phyloP scores from a whole-genome alignment of 2,888 invertebrate genomes.

The Sympetrum striolatum region DNA sequence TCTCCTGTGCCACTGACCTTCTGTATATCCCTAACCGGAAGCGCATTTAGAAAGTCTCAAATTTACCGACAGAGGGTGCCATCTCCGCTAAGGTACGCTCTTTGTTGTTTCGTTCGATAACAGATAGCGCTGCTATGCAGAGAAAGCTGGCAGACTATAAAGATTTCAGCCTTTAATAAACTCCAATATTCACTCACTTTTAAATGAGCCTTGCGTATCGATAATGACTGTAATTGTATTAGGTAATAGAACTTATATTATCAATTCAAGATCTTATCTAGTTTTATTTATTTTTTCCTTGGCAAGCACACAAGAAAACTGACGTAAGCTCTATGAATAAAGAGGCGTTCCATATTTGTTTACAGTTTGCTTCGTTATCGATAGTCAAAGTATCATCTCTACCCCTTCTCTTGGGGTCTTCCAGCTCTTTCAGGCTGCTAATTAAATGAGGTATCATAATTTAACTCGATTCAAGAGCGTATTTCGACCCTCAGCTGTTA shows the following conservation, averaged over 20 bases:
- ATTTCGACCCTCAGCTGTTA: conserved; percentile 39
- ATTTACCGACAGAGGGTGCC: conserved; percentile 24
- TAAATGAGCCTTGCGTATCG: not conserved
- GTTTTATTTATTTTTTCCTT: conserved; percentile 21
- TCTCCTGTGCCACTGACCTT: conserved; percentile 42
- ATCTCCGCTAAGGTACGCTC: not conserved
- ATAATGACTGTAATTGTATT: not conserved
- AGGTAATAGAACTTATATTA: not conserved
- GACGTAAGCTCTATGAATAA: conserved; percentile 41
- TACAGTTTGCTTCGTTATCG: conserved; percentile 38
- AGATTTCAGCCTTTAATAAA: not conserved
- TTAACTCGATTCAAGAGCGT: not conserved
- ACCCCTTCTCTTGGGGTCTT: not conserved
- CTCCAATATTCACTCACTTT: not conserved
- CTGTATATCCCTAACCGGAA: conserved; percentile 39
- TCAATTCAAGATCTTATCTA: not conserved
- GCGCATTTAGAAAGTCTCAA: conserved; percentile 36
- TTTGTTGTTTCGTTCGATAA: not conserved
- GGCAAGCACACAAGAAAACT: conserved; percentile 40
- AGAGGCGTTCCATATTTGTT: conserved; percentile 40
- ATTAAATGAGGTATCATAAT: not conserved
- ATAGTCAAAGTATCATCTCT: conserved; percentile 30
- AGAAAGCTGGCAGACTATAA: not conserved
- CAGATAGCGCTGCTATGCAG: not conserved
- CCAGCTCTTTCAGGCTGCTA: not conserved